Conservation (phyloP, 2,888 invertebrate genomes). For the Habroteleia sp. region DNA sequence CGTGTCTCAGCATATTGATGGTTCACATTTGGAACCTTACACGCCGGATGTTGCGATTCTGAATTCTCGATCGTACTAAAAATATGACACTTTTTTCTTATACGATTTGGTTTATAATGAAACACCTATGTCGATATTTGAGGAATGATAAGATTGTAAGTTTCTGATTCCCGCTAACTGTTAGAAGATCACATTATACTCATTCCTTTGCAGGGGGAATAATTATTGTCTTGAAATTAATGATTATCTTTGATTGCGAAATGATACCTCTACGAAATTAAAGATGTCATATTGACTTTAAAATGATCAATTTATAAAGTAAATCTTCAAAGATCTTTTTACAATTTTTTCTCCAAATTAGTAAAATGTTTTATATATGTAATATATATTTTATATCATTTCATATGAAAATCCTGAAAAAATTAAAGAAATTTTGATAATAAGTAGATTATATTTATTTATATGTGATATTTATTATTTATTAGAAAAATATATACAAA, state of each 20-base stretch:
- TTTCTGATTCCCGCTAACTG: slow-evolving; percentile 62
- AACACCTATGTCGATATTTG: slow-evolving; percentile 73
- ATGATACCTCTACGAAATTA: slow-evolving; percentile 47
- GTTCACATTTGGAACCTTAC: slow-evolving; percentile 57
- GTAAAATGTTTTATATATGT: neutral
- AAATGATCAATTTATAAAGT: slow-evolving; percentile 35
- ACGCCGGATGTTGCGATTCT: slow-evolving; percentile 64
- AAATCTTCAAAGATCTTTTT: too few relatives aligned
- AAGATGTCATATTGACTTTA: slow-evolving; percentile 40
- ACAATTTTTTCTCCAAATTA: too few relatives aligned
- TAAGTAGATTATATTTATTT: too few relatives aligned
- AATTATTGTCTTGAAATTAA: slow-evolving; percentile 50
- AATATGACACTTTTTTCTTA: slow-evolving; percentile 59
- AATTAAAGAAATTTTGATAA: too few relatives aligned
- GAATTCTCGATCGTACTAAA: slow-evolving; percentile 52
- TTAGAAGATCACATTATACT: slow-evolving; percentile 54
- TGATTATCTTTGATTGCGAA: slow-evolving; percentile 44
- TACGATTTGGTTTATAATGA: slow-evolving; percentile 61
- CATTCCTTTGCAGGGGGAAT: slow-evolving; percentile 26
- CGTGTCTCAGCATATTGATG: slow-evolving; percentile 46
- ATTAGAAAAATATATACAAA: too few relatives aligned
- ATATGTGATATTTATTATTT: too few relatives aligned
- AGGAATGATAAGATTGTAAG: slow-evolving; percentile 63
- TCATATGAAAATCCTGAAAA: too few relatives aligned
- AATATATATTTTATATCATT: neutral